These are phyloP conservation scores for Lacerta viridis DNA, from an alignment of 2,797 vertebrate genomes.

Conservation along the genomic window DNA sequence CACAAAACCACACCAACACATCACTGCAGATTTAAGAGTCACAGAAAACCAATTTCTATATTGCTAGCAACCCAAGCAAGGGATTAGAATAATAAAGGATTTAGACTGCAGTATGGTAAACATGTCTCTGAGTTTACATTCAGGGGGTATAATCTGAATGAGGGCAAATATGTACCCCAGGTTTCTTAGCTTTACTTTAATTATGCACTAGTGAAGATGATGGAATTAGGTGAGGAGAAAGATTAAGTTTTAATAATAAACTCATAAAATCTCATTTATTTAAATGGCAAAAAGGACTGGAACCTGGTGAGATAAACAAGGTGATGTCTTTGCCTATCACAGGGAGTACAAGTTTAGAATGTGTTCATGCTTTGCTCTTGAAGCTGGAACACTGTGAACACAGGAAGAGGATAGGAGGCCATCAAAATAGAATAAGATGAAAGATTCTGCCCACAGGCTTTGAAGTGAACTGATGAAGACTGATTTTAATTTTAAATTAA, in stretches of 20 bases:
- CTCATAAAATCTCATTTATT: neutral
- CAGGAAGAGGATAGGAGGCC: neutral
- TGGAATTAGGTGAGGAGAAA: neutral
- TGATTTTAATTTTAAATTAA: neutral
- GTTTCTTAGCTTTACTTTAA: conserved; percentile 10
- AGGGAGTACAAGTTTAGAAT: neutral
- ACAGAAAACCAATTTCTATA: conserved; percentile 1
- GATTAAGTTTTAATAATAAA: neutral
- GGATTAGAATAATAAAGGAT: neutral
- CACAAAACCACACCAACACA: neutral
- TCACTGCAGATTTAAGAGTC: neutral
- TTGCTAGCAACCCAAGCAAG: neutral
- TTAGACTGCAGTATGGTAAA: neutral
- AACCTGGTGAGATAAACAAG: neutral
- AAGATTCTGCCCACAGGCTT: rapidly evolving
- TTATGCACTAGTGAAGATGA: neutral
- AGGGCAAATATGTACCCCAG: neutral
- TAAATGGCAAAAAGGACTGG: neutral
- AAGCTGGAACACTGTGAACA: rapidly evolving
- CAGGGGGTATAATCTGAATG: neutral
- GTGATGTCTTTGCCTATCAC: neutral
- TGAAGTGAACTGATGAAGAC: neutral
- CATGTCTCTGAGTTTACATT: neutral
- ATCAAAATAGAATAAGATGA: rapidly evolving
- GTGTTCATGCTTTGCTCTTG: rapidly evolving